Base-by-base conservation (phyloP, 2,797 vertebrate species). In the Eidolon dupreanum region DNA sequence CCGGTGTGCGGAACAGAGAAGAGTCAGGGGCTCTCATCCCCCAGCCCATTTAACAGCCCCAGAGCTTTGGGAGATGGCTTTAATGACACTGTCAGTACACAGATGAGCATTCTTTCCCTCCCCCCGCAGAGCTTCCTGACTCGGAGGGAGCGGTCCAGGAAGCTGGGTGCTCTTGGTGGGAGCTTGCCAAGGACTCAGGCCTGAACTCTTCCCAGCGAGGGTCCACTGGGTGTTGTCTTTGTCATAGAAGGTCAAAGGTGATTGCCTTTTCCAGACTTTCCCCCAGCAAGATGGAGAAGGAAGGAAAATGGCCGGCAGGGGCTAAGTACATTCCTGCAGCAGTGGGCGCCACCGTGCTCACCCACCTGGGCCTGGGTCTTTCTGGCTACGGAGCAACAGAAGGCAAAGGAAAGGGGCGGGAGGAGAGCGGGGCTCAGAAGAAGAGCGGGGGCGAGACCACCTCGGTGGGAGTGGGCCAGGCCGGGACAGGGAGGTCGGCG, bases 51-150 rank as follows among this genome's bases (percentile, higher is more conserved):
- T 17, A 73, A 53, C 51, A 77, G 46, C n/a, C 26, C 89, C 41
- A 26, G 55, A 86, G 36, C 66, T 19, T 87, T 70, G 9, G 2
- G 49, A 33, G 41, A 43, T 63, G 59, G 61, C 74, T 77, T 96
- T 97, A 96, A 97, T 96, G 81, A 57, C 63, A 82, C 43, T n/a
- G 9, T 41, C 59, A 93, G 57, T 22, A 81, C 63, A 66, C 22
- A 90, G 78, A 66, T 55, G 41, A 61, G 38, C 81, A 55, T 57
- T 70, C 41, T 68, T 38, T 38, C 33, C 38, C 13, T 70, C 41
- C 24, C 65, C 9, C 6, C 0, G 6, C 17, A 51, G 31, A 51
- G 70, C 28, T 16, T 49, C 71, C 84, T 31, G 20, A 26, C 61
- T 59, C 43, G 19, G 16, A 17, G 65, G 16, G 20, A 2, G 43